Evolutionary conservation across 2,797 vertebrate genomes (phyloP), one percentile per base, ranked within the genome.

Genomic region (Parambassis ranga): DNA sequence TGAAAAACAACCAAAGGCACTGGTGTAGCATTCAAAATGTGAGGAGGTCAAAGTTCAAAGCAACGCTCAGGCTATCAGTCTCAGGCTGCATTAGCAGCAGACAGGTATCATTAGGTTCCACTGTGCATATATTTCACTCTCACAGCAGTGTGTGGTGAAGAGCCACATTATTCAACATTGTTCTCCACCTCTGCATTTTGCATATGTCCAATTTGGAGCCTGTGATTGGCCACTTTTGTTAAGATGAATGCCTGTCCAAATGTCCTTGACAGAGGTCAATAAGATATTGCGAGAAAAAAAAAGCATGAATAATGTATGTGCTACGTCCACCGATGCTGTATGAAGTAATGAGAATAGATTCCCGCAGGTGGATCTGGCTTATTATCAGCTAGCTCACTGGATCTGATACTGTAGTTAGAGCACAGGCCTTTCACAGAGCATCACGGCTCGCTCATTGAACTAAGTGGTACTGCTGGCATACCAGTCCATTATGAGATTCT

Each of bases 201-300:
- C 81, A 87, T 79, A 78, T 73, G 67, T 83, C 68, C 74, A 75
- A 82, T 78, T 81, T 75, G 51, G 72, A 60, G 9, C 37, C 63
- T 74, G 72, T 65, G 77, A 86, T 86, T 89, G 87, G 83, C 65
- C 67, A 74, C 67, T 85, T 88, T 78, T 75, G 72, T 79, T 62
- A 57, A 81, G 77, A 85, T 81, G 82, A 89, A 87, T 77, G 65
- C 44, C 71, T 18, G 62, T 84, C 82, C 76, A 75, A 79, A 81
- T 53, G 84, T 83, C 89, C 89, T 89, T 89, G 76, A 64, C 58
- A 78, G 51, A 82, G 83, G 89, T 89, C 85, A 87, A 75, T 68
- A 73, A 72, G 66, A 81, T 68, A 74, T 84, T 72, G 77, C 74
- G n/a, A n/a, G n/a, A n/a, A n/a, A n/a, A n/a, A 46, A 66, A 75